phyloP scores from a whole-genome alignment of 2,888 invertebrate species.

The Drepana falcataria region DNA sequence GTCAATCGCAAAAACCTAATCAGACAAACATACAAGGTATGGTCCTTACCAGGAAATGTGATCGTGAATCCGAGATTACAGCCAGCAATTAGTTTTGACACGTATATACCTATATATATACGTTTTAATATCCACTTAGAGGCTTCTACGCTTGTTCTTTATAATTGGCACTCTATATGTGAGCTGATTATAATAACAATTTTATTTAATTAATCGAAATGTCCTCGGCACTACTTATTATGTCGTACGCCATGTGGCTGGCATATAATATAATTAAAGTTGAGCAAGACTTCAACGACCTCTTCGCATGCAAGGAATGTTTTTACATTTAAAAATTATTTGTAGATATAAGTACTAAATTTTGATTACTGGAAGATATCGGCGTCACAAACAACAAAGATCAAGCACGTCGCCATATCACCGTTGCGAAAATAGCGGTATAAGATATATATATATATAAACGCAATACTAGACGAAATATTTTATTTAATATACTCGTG shows the following conservation, averaged over 20 bases:
- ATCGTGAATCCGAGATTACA: constrained; percentile 23
- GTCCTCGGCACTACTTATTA: not conserved
- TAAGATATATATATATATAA: too few species aligned
- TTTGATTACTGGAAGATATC: too few species aligned
- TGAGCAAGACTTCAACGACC: too few species aligned
- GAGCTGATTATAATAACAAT: not conserved
- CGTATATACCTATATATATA: constrained; percentile 8
- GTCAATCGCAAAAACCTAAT: constrained; percentile 9
- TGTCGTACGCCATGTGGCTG: not conserved
- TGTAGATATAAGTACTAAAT: too few species aligned
- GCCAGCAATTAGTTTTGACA: constrained; percentile 37
- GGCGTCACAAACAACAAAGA: too few species aligned
- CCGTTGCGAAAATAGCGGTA: too few species aligned
- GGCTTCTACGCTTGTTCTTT: not conserved
- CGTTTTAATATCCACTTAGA: not conserved
- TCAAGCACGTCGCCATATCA: too few species aligned
- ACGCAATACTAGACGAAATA: too few species aligned
- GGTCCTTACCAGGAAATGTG: constrained; percentile 14
- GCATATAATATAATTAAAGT: too few species aligned
- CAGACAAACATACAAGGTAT: constrained; percentile 19
- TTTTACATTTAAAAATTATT: too few species aligned
- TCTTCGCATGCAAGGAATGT: too few species aligned
- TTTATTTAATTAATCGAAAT: not conserved
- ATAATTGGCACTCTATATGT: not conserved
- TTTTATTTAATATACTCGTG: too few species aligned